phyloP scores from a whole-genome alignment of 1,140 invertebrate genomes.

The Drosophila suzukii region DNA sequence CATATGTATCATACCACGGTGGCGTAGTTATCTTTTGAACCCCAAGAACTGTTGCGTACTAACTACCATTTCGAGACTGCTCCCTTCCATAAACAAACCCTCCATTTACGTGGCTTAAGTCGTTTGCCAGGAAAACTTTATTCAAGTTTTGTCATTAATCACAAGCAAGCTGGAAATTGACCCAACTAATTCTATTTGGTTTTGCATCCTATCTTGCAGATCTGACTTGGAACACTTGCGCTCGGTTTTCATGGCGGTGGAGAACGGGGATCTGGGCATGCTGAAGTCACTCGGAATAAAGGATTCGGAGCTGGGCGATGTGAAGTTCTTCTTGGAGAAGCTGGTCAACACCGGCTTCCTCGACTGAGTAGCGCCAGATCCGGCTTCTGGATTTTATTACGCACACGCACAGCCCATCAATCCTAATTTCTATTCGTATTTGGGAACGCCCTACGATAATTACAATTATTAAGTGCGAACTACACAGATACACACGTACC shows the following conservation, averaged over 20 bases:
- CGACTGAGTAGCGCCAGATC: conserved; percentile 92
- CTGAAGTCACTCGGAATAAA: conserved; percentile 97
- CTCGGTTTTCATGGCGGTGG: conserved; percentile 98
- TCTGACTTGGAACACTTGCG: conserved; percentile 96
- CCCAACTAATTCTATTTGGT: conserved; percentile 14
- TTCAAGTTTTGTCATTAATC: conserved; percentile 35
- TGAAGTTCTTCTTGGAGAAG: conserved; percentile 98
- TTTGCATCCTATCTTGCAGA: conserved; percentile 75
- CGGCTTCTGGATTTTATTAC: conserved; percentile 88
- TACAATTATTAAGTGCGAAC: conserved; percentile 75
- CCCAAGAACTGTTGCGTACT: conserved; percentile 4
- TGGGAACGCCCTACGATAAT: conserved; percentile 82
- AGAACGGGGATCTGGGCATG: conserved; percentile 97
- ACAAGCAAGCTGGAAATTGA: conserved; percentile 17
- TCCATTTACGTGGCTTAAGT: background rate
- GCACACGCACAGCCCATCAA: conserved; percentile 87
- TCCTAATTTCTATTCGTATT: conserved; percentile 87
- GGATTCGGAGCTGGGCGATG: conserved; percentile 97
- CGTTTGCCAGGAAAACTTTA: conserved; percentile 17
- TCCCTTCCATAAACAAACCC: background rate
- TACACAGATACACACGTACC: conserved; percentile 21
- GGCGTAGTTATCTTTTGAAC: background rate
- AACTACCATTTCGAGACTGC: conserved; percentile 7
- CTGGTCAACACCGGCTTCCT: conserved; percentile 98
- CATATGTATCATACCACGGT: conserved; percentile 3